These are phyloP conservation scores for Pandemis cinnamomeana DNA, from an alignment of 2,888 invertebrate species.

Conservation along the genomic window DNA sequence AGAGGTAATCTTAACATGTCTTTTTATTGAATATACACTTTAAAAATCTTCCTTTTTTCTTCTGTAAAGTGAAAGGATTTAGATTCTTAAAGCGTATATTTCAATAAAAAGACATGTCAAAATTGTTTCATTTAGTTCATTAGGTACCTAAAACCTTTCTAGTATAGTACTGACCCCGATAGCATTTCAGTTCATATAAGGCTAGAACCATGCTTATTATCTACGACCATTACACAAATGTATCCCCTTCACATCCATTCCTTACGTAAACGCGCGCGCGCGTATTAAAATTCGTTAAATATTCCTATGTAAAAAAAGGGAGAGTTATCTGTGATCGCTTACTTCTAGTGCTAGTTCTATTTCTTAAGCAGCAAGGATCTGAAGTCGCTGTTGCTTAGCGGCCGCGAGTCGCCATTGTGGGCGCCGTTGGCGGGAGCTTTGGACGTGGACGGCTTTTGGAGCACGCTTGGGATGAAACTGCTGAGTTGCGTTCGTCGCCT, in stretches of 20 bases:
- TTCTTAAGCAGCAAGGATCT: slow-evolving; percentile 80
- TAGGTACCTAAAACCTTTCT: too few relatives aligned
- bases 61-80: too few relatives aligned
- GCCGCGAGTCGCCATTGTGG: slow-evolving; percentile 54
- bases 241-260: background rate
- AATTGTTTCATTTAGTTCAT: too few relatives aligned
- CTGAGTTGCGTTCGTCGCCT: slow-evolving; percentile 79
- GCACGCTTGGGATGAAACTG: slow-evolving; percentile 76
- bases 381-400: slow-evolving; percentile 83
- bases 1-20: too few relatives aligned
- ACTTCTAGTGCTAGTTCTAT: slow-evolving; percentile 45
- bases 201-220: background rate
- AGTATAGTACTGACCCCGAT: too few relatives aligned
- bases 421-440: slow-evolving; percentile 51
- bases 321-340: slow-evolving; percentile 1
- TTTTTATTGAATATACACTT: too few relatives aligned
- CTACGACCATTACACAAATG: background rate
- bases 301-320: slow-evolving; percentile 14
- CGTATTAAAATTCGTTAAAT: slow-evolving; percentile 3
- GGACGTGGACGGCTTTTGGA: slow-evolving; percentile 69
- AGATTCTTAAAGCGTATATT: too few relatives aligned
- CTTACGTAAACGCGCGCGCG: background rate
- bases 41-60: too few relatives aligned
- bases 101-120: too few relatives aligned
- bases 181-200: background rate